phyloP scores from a whole-genome alignment of 2,113 vertebrate genomes.

The Catagonus wagneri region DNA sequence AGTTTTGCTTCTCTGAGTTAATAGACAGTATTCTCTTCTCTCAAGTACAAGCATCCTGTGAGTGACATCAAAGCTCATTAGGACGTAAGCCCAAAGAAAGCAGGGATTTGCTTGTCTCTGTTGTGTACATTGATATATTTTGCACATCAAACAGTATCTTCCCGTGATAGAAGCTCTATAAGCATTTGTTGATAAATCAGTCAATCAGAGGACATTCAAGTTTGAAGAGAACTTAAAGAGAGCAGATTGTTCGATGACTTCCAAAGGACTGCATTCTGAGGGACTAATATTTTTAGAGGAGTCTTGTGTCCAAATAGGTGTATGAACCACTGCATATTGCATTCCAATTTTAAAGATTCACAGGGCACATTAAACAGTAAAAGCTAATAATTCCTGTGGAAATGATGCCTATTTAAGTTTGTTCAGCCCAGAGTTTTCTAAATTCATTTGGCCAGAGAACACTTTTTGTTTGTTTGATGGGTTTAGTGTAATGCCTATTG shows the following conservation, averaged over 20 bases:
- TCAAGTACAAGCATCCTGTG: not conserved
- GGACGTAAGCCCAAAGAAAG: not conserved
- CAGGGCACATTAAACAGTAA: not conserved
- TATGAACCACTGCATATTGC: not conserved
- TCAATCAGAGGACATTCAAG: not conserved
- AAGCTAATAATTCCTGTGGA: not conserved
- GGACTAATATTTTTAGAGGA: conserved; percentile 42
- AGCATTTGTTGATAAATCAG: conserved; percentile 24
- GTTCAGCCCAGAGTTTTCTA: not conserved
- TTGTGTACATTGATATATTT: not conserved
- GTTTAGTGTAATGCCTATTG: not conserved
- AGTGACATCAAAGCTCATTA: not conserved
- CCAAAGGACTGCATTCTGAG: not conserved
- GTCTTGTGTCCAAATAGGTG: conserved; percentile 20
- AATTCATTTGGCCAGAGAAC: not conserved
- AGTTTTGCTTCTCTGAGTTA: not conserved
- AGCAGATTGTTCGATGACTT: not conserved
- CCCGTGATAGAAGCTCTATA: not conserved
- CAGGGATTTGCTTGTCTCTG: not conserved
- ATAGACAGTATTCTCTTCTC: not conserved
- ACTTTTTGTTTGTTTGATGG: not conserved
- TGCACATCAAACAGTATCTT: not conserved
- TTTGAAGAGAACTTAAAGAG: not conserved
- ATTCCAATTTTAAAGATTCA: conserved; percentile 25
- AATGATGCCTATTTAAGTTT: not conserved